These are phyloP conservation scores for Bergia puertoricense DNA, from an alignment of 92 coral and sea anemone species.

Conservation along the genomic window DNA sequence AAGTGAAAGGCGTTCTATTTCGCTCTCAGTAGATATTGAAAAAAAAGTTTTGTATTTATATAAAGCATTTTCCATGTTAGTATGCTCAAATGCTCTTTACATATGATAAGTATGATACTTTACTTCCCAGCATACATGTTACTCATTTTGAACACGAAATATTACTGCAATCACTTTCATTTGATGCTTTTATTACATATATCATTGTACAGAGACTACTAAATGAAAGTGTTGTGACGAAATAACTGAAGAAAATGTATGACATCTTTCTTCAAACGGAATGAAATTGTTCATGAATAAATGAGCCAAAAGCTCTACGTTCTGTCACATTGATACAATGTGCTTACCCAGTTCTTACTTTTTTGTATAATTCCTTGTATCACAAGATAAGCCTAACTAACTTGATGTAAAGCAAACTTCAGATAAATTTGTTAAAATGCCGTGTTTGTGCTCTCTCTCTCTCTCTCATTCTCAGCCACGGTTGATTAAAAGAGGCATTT, in stretches of 20 bases:
- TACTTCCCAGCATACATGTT: no score
- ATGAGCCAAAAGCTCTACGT: slow-evolving; percentile 18
- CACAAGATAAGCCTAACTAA: background rate
- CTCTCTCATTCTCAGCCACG: background rate
- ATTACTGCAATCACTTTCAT: no score
- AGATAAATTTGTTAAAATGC: background rate
- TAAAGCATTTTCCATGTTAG: no score
- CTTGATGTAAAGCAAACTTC: background rate
- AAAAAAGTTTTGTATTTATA: no score
- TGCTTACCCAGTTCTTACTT: background rate
- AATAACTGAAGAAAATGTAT: background rate
- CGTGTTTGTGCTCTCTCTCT: no score
- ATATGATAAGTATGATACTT: no score
- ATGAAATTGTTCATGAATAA: background rate
- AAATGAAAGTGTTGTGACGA: background rate
- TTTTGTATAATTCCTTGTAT: background rate
- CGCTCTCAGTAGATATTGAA: no score
- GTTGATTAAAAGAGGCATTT: background rate
- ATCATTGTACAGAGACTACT: background rate
- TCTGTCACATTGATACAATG: slow-evolving; percentile 29
- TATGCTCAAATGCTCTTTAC: no score
- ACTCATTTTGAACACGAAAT: no score
- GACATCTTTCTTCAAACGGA: background rate
- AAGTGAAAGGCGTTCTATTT: no score
- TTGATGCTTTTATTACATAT: background rate